A percentile compares a stretch with the other conserved stretches of the same genome.
Evolutionary conservation across 2,797 vertebrate genomes (phyloP).

Genomic region (Coendou prehensilis): DNA sequence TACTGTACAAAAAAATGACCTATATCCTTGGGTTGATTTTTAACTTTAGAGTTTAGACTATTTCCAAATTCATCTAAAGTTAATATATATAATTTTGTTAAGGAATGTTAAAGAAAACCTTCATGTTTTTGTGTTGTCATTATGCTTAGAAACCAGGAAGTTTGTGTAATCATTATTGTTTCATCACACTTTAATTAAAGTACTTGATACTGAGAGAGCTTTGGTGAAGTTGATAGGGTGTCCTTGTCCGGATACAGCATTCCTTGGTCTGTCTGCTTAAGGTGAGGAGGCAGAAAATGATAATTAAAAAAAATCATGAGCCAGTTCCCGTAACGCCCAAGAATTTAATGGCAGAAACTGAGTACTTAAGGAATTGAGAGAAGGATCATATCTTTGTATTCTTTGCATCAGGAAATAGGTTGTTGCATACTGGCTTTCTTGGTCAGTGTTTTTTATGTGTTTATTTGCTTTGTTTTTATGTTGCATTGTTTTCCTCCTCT

Average conservation of each 20-base stretch:
- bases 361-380: conserved; percentile 5
- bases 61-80: not conserved
- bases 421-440: not conserved
- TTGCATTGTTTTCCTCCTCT: not conserved
- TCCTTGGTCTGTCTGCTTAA: conserved; percentile 43
- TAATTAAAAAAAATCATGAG: not conserved
- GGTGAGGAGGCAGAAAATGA: not conserved
- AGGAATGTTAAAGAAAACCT: not conserved
- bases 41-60: not conserved
- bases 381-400: not conserved
- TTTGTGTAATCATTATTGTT: conserved; percentile 5
- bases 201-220: not conserved
- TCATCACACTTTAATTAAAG: not conserved
- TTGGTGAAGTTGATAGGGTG: not conserved
- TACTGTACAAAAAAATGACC: not conserved
- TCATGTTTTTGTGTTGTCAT: not conserved
- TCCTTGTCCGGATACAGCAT: not conserved
- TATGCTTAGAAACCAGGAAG: not conserved
- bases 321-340: fast-evolving
- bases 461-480: conserved; percentile 37
- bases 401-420: not conserved
- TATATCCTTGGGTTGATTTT: not conserved
- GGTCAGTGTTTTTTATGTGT: not conserved
- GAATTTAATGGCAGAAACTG: not conserved
- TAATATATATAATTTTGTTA: not conserved